Conservation (phyloP, 1,140 invertebrate genomes). For the Caenorhabditis inopinata region DNA sequence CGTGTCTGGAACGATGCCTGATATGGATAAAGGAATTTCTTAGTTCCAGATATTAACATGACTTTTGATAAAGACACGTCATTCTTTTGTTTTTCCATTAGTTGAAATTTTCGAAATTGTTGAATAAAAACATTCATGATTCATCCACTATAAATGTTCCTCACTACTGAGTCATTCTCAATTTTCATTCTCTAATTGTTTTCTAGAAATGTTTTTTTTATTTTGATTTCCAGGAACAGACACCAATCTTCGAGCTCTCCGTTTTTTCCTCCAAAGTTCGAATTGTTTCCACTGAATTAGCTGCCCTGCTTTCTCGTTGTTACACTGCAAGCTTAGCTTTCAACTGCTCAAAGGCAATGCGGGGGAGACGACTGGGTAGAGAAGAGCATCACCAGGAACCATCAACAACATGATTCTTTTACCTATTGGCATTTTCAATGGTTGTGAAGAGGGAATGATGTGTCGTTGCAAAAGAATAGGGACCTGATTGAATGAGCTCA, state of each 20-base stretch:
- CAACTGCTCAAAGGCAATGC: slow-evolving; percentile 10
- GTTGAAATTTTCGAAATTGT: too few relatives aligned
- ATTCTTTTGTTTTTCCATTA: too few relatives aligned
- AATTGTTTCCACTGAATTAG: slow-evolving; percentile 28
- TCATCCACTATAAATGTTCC: too few relatives aligned
- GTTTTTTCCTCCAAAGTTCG: slow-evolving; percentile 21
- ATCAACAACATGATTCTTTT: slow-evolving; percentile 23
- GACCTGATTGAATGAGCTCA: slow-evolving; percentile 16
- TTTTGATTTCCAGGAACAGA: not conserved
- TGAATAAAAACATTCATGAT: too few relatives aligned
- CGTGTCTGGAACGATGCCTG: too few relatives aligned
- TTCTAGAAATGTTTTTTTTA: not conserved
- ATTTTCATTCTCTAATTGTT: too few relatives aligned
- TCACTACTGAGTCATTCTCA: too few relatives aligned
- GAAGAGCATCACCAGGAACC: slow-evolving; percentile 13
- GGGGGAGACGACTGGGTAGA: not conserved
- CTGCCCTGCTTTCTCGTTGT: slow-evolving; percentile 22
- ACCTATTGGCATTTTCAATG: slow-evolving; percentile 6
- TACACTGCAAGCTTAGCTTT: slow-evolving; percentile 25
- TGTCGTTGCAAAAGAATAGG: not conserved
- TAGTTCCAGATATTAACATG: too few relatives aligned
- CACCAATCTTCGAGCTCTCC: slow-evolving; percentile 4
- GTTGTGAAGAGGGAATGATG: not conserved
- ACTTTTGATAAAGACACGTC: too few relatives aligned
- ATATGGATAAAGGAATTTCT: too few relatives aligned